Base-by-base conservation (phyloP, 2,888 invertebrate genomes). In the Dicyrtomina minuta region DNA sequence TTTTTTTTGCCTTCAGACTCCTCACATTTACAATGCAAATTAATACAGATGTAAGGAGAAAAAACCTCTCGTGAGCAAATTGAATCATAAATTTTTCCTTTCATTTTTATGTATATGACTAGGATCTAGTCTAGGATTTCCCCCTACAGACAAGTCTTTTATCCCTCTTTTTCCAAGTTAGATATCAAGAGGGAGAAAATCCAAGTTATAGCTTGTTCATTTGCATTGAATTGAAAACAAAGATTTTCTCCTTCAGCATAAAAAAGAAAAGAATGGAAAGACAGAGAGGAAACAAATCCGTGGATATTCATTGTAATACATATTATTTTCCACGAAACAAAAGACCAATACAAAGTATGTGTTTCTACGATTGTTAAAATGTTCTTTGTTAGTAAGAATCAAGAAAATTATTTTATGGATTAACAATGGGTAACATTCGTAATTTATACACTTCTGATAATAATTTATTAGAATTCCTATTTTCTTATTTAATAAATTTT, bases 41-140 rank as follows among this genome's bases (percentile, higher is more conserved):
- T 73, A 76, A 76, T 71, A 70, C 68, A 67, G 73, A 74, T 71
- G 62, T 69, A 67, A 70, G 70, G 65, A 70, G 68, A 70, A 71
- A 72, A 72, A 73, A 73, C 72, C 74, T 71, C 74, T 66, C 66
- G 75, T 77, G 77, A 76, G 77, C 76, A 77, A 77, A 77, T 77
- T 77, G 77, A 77, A 77, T 77, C 76, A 76, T 77, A 77, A 77
- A 77, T 77, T 77, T 72, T 71, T 68, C 61, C 72, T 74, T 73
- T 72, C 65, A 70, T 71, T 68, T 72, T 66, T 33, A 61, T 69
- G 55, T 67, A n/a, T 67, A n/a, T 26, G 26, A 15, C 41, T n/a
- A n/a, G 26, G 55, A 33, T 24, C 43, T 17, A n/a, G n/a, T 53
- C 10, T 1, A n/a, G n/a, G n/a, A n/a, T 56, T n/a, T 44, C 46